These are phyloP conservation scores for Smutsia temminckii DNA, from an alignment of 2,797 vertebrate species.

Conservation along the genomic window DNA sequence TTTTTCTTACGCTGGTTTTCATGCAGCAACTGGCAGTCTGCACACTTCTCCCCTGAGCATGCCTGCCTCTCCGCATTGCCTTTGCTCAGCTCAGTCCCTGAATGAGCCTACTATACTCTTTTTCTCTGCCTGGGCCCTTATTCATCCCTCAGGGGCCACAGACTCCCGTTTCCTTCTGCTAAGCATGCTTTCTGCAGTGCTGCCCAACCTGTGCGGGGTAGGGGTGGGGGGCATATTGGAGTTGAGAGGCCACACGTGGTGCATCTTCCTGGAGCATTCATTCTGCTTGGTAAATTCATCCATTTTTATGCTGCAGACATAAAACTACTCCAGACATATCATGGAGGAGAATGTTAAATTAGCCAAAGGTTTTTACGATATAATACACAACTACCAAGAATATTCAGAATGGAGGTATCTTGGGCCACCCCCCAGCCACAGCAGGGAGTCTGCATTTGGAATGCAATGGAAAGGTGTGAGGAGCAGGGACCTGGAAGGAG, in stretches of 20 bases:
- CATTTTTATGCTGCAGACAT: neutral
- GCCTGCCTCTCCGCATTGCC: neutral
- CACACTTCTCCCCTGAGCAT: neutral
- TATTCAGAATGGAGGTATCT: neutral
- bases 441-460: neutral
- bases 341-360: neutral
- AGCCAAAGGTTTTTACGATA: neutral
- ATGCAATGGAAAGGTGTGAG: neutral
- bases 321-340: neutral
- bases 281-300: conserved; percentile 11
- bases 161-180: neutral
- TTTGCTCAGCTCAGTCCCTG: neutral
- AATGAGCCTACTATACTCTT: neutral
- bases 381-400: neutral
- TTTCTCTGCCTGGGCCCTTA: neutral
- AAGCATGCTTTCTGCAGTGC: neutral
- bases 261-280: neutral
- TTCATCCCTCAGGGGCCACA: neutral
- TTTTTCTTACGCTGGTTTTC: neutral
- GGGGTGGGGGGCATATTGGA: neutral
- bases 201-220: neutral
- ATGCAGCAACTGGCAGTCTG: too few relatives aligned
- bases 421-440: neutral
- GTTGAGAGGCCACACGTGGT: neutral
- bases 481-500: neutral